Percentiles rank a stretch among this genome's conserved stretches.
These are phyloP conservation scores for Scaeva pyrastri DNA, from an alignment of 2,888 invertebrate genomes.

Conservation along the genomic window DNA sequence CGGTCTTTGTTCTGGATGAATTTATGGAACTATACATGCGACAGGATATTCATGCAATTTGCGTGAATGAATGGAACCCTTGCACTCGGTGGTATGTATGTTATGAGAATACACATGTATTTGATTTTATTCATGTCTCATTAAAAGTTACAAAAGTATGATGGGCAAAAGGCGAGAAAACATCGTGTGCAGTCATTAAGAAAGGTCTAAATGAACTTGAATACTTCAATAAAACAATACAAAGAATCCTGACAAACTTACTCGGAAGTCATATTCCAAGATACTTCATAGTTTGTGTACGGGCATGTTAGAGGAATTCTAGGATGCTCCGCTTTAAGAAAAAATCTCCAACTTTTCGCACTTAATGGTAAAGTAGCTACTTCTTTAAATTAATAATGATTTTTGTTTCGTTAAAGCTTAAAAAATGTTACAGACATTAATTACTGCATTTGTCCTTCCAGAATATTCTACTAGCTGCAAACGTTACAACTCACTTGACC, in stretches of 20 bases:
- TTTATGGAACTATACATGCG: constrained; percentile 10
- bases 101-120: constrained; percentile 37
- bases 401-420: no score
- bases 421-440: no score
- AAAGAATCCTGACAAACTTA: neutral
- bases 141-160: constrained; percentile 69
- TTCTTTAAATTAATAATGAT: no score
- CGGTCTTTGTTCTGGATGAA: constrained; percentile 49
- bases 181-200: constrained; percentile 28
- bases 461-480: no score
- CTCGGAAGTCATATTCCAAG: neutral
- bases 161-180: constrained; percentile 4
- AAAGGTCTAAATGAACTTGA: constrained; percentile 17
- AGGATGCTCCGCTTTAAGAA: no score
- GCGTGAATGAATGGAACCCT: constrained; percentile 60
- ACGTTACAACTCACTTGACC: no score
- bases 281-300: neutral
- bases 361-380: no score
- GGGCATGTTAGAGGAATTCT: no score
- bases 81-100: constrained; percentile 71
- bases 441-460: no score
- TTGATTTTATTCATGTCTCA: constrained; percentile 75
- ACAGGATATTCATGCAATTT: constrained; percentile 32
- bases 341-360: no score
- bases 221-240: neutral